Base-by-base conservation (phyloP, 35 echinoderm and acorn worm species). In the Holothuria glaberrima region DNA sequence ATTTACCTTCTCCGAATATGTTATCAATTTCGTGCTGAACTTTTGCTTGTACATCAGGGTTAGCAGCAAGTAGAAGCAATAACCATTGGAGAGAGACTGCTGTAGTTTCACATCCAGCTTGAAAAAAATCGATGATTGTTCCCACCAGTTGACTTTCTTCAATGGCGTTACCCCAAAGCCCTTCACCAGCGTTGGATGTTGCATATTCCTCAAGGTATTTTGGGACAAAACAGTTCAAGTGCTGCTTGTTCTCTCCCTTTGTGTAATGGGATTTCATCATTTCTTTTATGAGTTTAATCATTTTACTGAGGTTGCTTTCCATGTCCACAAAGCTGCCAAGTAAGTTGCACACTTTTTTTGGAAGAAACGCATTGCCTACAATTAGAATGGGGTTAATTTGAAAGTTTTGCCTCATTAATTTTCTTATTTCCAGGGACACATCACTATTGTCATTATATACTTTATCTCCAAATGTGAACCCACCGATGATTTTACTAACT, bases 21-120 rank as follows among this genome's bases (percentile, higher is more conserved):
- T 30, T 12, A 50, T 68, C 85, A 25, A 87, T 27, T 71, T 87
- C 85, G 10, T 44, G 14, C 50, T 87, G 85, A 19, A 28, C 44
- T 52, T 87, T 70, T 33, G 26, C 29, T 52, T 87, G 85, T 24
- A 71, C 62, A 29, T 71, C 63, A 35, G 66, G 85, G 35, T 87
- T 87, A 26, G 66, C 85, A 27, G 85, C 60, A 16, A 87, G 41
- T 4, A 71, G 60, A 14, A 87, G 30, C 66, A 87, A 25, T 31
- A 87, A 13, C 85, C 85, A 87, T 27, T 71, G 62, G 35, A 87
- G 63, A 12, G n/a, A n/a, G 20, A 87, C 45, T 2, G 60, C 60
- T 16, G 85, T 87, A 17, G 85, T 87, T 50, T 87, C 85, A 70
- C 62, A 87, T 46, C 85, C 85, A 24, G 85, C 85, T 59, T 87